A percentile compares a stretch with the other conserved stretches of the same genome.
Conservation (phyloP, 2,113 vertebrate species). For the Leptobrachium leishanense region DNA sequence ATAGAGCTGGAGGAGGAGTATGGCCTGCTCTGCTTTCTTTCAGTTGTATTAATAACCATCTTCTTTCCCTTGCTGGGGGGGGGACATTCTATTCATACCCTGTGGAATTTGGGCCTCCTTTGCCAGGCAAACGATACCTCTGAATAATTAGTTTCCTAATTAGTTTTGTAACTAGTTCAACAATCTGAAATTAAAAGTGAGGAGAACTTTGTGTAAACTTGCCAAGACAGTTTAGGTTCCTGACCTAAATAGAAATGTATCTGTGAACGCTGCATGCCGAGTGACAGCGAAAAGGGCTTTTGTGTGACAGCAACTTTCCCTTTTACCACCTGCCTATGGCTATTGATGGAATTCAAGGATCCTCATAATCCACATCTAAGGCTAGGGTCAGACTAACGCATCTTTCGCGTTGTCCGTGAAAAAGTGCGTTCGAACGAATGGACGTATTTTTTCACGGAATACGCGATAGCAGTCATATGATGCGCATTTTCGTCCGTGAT, state of each 20-base stretch:
- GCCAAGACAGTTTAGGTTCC: neutral
- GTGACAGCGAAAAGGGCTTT: too few species aligned
- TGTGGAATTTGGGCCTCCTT: neutral
- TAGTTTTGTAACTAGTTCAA: constrained; percentile 30
- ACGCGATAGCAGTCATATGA: too few species aligned
- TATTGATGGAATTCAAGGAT: too few species aligned
- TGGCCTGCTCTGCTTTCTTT: neutral
- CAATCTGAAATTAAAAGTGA: constrained; percentile 14
- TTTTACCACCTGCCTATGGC: too few species aligned
- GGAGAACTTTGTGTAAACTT: constrained; percentile 7
- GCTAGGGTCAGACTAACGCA: too few species aligned
- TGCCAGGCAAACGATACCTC: neutral
- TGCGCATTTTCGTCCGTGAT: too few species aligned
- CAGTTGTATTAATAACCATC: constrained; percentile 6
- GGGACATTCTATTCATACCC: neutral
- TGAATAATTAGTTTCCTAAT: constrained; percentile 12
- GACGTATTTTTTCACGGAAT: too few species aligned
- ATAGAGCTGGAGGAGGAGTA: constrained; percentile 1
- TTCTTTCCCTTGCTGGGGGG: constrained; percentile 13
- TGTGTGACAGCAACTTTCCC: too few species aligned
- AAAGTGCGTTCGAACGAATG: too few species aligned
- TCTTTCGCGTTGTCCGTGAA: too few species aligned
- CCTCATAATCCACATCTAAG: too few species aligned
- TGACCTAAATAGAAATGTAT: neutral
- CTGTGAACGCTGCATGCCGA: neutral